Percentiles rank a stretch among this genome's conserved stretches.
phyloP scores from a whole-genome alignment of 2,113 vertebrate species.

The Lepus europaeus region DNA sequence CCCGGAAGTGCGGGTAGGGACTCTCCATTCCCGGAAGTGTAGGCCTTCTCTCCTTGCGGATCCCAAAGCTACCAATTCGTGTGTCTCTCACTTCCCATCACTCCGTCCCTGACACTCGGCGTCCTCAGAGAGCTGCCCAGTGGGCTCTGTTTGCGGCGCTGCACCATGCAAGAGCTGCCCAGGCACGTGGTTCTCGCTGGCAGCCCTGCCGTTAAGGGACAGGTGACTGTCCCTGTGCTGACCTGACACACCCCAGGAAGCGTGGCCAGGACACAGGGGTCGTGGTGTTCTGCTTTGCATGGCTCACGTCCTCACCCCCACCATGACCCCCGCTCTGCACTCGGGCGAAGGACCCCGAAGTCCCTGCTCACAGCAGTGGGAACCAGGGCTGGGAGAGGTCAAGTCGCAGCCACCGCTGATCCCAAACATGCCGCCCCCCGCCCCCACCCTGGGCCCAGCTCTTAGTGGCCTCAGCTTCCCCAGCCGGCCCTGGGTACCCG shows the following conservation, averaged over 20 bases:
- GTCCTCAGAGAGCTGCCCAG: neutral
- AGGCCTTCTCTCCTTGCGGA: too few relatives aligned
- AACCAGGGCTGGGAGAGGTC: neutral
- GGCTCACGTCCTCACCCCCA: too few relatives aligned
- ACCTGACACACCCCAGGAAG: accelerated
- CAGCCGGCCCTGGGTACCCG: accelerated
- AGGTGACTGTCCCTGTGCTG: neutral
- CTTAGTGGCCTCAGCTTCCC: neutral
- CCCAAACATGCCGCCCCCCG: neutral
- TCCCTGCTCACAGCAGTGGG: neutral
- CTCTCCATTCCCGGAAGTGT: too few relatives aligned
- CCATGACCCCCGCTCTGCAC: accelerated
- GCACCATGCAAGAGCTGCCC: too few relatives aligned
- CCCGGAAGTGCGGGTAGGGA: too few relatives aligned
- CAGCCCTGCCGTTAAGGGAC: too few relatives aligned
- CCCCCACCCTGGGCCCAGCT: neutral
- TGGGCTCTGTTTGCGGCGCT: neutral
- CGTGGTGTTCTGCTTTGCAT: accelerated
- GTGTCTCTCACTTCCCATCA: neutral
- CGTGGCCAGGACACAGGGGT: accelerated
- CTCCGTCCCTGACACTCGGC: neutral
- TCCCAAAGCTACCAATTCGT: too few relatives aligned
- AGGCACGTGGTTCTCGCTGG: too few relatives aligned
- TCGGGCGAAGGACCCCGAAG: too few relatives aligned
- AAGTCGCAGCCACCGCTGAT: neutral